Base-by-base conservation (phyloP, 1,140 invertebrate species). In the Luehdorfia chinensis region DNA sequence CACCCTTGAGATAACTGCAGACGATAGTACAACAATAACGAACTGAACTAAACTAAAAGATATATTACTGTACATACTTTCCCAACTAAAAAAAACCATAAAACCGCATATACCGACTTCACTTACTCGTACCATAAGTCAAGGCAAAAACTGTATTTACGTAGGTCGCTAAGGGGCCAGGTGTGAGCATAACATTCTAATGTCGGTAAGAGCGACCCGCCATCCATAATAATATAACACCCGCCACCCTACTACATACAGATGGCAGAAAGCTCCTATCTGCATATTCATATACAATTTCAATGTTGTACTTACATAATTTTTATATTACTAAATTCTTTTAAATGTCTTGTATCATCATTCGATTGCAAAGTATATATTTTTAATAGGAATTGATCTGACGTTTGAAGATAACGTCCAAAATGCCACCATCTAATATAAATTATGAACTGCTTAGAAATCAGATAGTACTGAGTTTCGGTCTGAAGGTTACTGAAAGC, bases 141-240 rank as follows among this genome's bases (percentile, higher is more conserved):
- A 66, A 48, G 46, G 56, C 43, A 70, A 73, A 74, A 75, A 66
- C 55, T 69, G 47, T 69, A 71, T 77, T 69, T 66, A 69, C 58
- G 53, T 41, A 55, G 49, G 55, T 53, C 64, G 47, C 61, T 23
- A 6, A 41, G 34, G 65, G 55, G 55, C 57, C 70, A 77, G 72
- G 74, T 76, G 75, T 59, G 61, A 61, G 55, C 46, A 71, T 59
- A 75, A 75, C 76, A 77, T 78, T 80, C 73, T 80, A 80, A 80
- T 80, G 72, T 75, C 37, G 63, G 69, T 59, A 62, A 59, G 45
- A 71, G 71, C 63, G 65, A 64, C 60, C 62, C 66, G 61, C 67
- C 68, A 75, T 80, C 70, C 63, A 75, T 77, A 75, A 76, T 70
- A 77, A 79, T 79, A 67, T 63, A 68, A 63, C 60, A 54, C 61